Base-by-base conservation (phyloP, 2,888 invertebrate genomes). In the Marronus borbonicus region DNA sequence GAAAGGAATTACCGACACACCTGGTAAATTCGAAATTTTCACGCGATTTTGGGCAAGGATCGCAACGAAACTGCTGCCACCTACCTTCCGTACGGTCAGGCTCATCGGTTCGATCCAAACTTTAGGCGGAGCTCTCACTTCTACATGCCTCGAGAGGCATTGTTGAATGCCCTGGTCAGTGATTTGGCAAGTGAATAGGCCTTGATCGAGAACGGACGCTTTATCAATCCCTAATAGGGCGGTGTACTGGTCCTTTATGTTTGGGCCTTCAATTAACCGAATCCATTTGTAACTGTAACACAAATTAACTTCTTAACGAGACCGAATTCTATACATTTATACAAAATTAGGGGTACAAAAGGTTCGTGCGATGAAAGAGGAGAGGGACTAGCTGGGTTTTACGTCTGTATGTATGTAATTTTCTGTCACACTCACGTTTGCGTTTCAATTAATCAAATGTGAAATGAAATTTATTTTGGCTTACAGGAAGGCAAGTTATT, bases 141-240 rank as follows among this genome's bases (percentile, higher is more conserved):
- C 90, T 50, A 95, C 89, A 78, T 91, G 88, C 76, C 93, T 87
- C 69, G 92, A 92, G 81, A 92, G 90, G 86, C 95, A 95, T 80
- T 94, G 91, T 81, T 94, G 91, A 68, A 93, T 88, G n/a, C 92
- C 93, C 84, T 92, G 92, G 76, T 91, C 90, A 39, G 93, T 94
- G 39, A 81, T 80, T 85, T 94, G 93, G 86, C 97, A 96, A 2
- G 94, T 94, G 90, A 95, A 96, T 78, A 92, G 90, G 20, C 96
- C 96, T 28, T 93, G 92, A 85, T 97, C 96, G 50, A 93, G 85
- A 31, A 90, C 88, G 79, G 92, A 92, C 0, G 95, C 93, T 81
- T 92, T 92, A 14, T 93, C 93, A 76, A 96, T 91, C 0, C 93
- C 94, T 81, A 96, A 89, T 55, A 95, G 90, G 0, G 95, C 94